Evolutionary conservation across 2,113 vertebrate species (phyloP).

Genomic region (Odontophorus gujanensis): DNA sequence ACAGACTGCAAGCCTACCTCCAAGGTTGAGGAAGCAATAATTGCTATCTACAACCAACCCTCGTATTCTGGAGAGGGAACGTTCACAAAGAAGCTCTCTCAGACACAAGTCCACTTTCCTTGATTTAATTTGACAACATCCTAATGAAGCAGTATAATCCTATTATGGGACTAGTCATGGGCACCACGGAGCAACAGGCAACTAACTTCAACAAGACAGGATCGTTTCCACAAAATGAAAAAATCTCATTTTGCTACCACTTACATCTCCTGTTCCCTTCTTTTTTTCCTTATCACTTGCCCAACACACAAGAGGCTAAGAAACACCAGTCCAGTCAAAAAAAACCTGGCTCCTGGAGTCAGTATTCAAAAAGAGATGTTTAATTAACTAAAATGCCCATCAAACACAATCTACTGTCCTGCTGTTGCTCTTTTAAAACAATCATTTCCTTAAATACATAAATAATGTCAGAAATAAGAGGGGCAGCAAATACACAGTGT

Average conservation of each 20-base stretch:
- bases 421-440: not conserved
- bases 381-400: not conserved
- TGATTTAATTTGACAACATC: not conserved
- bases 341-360: not conserved
- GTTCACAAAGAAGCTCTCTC: not conserved
- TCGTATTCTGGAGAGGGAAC: not conserved
- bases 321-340: not conserved
- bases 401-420: not conserved
- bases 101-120: not conserved
- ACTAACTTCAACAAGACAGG: not conserved
- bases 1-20: not conserved
- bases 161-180: not conserved
- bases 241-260: not conserved
- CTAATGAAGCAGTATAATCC: conserved; percentile 30
- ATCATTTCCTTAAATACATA: not conserved
- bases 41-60: not conserved
- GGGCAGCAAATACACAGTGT: not conserved
- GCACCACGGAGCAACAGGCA: not conserved
- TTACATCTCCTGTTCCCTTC: not conserved
- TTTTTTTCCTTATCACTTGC: not conserved
- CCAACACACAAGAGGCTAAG: not conserved
- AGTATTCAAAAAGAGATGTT: not conserved
- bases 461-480: not conserved
- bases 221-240: not conserved
- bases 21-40: not conserved